Evolutionary conservation across 1,140 invertebrate species (phyloP).

Genomic region (Globodera rostochiensis): DNA sequence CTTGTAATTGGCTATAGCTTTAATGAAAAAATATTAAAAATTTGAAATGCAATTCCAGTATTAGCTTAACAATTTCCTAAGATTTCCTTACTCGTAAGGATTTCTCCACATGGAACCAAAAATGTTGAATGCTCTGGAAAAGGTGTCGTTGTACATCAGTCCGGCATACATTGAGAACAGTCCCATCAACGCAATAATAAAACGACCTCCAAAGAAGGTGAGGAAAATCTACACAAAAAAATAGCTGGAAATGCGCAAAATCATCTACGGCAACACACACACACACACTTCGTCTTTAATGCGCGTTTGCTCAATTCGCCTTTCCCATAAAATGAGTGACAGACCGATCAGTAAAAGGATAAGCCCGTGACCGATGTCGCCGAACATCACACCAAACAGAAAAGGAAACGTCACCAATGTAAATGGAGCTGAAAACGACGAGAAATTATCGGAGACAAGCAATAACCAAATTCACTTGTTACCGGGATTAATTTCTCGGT

Average conservation of each 20-base stretch:
- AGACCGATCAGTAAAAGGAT: slow-evolving; percentile 77
- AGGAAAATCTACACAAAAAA: slow-evolving; percentile 79
- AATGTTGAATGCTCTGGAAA: slow-evolving; percentile 91
- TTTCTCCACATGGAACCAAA: slow-evolving; percentile 86
- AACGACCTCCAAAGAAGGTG: slow-evolving; percentile 94
- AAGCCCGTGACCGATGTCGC: slow-evolving; percentile 83
- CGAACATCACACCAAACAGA: slow-evolving; percentile 90
- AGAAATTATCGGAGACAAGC: background rate
- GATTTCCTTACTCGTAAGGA: slow-evolving; percentile 40
- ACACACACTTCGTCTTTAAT: slow-evolving; percentile 67
- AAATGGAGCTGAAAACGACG: slow-evolving; percentile 72
- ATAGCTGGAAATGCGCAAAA: background rate
- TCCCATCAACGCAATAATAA: slow-evolving; percentile 96
- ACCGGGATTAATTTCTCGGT: slow-evolving; percentile 69
- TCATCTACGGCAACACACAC: background rate
- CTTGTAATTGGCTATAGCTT: too few species aligned
- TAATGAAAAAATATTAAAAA: background rate
- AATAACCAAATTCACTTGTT: background rate
- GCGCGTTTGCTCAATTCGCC: slow-evolving; percentile 77
- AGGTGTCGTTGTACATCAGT: slow-evolving; percentile 93
- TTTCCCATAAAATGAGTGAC: slow-evolving; percentile 80
- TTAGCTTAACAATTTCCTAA: background rate
- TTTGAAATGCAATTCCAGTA: background rate
- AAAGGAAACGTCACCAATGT: slow-evolving; percentile 94
- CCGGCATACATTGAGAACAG: slow-evolving; percentile 95